Base-by-base conservation (phyloP, 2,113 vertebrate genomes). In the Colossoma macropomum region DNA sequence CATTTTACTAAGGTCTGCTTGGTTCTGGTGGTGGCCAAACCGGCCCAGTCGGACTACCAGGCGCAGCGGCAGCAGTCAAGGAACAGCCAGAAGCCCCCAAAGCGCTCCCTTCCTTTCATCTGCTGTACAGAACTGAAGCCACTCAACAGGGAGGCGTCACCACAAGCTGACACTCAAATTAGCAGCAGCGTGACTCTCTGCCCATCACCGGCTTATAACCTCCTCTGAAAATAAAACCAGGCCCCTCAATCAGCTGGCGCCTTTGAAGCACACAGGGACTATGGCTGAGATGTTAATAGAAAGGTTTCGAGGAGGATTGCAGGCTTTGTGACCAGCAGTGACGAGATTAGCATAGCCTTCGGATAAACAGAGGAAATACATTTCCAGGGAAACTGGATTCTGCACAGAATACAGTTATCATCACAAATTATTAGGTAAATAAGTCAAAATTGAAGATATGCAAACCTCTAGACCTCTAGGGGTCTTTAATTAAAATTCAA, bases 121-220 rank as follows among this genome's bases (percentile, higher is more conserved):
- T 84, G n/a, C 79, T 70, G 79, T 73, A 69, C 81, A 86, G 88
- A 88, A 90, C 89, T 88, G 89, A 89, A 81, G 69, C 75, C 81
- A 82, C 92, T 80, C 90, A 86, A 82, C 85, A 75, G 89, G 87
- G 82, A 87, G 79, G 85, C 73, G 62, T 90, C 87, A 80, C 85
- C 89, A 91, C 90, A 84, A 88, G 87, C 87, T 88, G 89, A 91
- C 86, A 87, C 81, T 90, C 86, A 91, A 88, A 92, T 92, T 90
- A 92, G 87, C 86, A 71, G 68, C 41, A 86, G 88, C 84, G 84
- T 87, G 86, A 84, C 72, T 82, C 72, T 86, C 84, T 41, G 78
- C 34, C 75, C 75, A 82, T 83, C 86, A 90, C 77, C 50, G 78
- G 65, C 32, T 25, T 19, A 48, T 75, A 75, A 28, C n/a, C 84